Percentiles rank a stretch among this genome's conserved stretches.
phyloP scores from a whole-genome alignment of 2,113 vertebrate species.

The Halichoerus grypus region DNA sequence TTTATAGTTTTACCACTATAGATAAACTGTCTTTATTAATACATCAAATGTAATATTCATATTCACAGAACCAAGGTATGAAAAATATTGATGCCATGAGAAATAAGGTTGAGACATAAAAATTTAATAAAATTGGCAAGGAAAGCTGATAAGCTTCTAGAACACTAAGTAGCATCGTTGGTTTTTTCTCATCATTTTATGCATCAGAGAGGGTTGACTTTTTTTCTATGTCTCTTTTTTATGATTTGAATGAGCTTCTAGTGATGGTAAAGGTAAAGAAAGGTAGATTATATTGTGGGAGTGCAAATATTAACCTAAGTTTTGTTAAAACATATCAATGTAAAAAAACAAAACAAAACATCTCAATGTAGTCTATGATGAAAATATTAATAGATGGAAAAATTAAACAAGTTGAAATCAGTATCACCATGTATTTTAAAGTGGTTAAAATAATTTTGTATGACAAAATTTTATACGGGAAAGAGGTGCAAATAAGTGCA shows the following conservation, averaged over 20 bases:
- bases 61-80: background rate
- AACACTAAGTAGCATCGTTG: background rate
- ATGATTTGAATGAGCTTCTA: background rate
- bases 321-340: background rate
- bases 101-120: background rate
- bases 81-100: slow-evolving; percentile 13
- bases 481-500: background rate
- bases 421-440: background rate
- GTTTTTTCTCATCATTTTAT: background rate
- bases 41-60: background rate
- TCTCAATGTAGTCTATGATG: background rate
- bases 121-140: background rate
- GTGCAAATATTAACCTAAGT: background rate
- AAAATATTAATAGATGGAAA: background rate
- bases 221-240: background rate
- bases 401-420: background rate
- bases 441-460: background rate
- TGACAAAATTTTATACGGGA: background rate
- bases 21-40: slow-evolving; percentile 2
- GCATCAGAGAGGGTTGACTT: background rate
- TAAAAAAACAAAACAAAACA: background rate
- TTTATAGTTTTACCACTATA: background rate
- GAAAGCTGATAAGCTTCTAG: background rate
- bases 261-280: background rate
- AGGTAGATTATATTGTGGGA: background rate